Evolutionary conservation across 2,888 invertebrate species (phyloP), one percentile per base, ranked within the genome.

Genomic region (Drosophila nr. medialis): DNA sequence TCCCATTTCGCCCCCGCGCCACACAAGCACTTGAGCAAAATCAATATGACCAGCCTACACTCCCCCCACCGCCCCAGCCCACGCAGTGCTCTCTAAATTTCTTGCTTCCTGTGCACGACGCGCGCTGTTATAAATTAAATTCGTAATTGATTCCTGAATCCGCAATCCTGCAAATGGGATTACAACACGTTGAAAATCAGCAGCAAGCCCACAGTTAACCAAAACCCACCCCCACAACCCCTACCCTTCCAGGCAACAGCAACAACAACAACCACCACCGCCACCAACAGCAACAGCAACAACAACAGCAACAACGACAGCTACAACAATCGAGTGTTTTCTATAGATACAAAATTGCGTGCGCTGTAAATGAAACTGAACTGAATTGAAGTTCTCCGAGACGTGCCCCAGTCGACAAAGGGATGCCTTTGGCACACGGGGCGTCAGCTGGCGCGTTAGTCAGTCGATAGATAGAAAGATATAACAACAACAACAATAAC

Each of bases 101-200:
- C 59, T 62, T 75, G 72, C 59, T 81, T 84, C 82, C 81, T 86
- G 76, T 79, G 61, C 72, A 75, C 61, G 73, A 85, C 83, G 80
- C 80, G 56, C 83, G 72, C 77, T 88, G 81, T 79, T 90, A 90
- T 86, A 86, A 86, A 90, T 90, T 90, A 80, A 89, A 90, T 85
- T 89, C 81, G 90, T 90, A 90, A 90, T 90, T 90, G 90, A 90
- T 90, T 90, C 88, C 90, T 90, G 90, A 90, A 89, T 89, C 90
- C 88, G 90, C 90, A 90, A 90, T 90, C 89, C 80, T 84, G 87
- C 86, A 90, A 90, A 90, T 90, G 89, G 91, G 90, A 90, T 90
- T 90, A 90, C 89, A 84, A 90, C 90, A 90, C 90, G 91, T 90
- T 85, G 82, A 74, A 87, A 84, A 86, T 82, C 89, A 79, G 80